phyloP scores from a whole-genome alignment of 2,113 vertebrate genomes.

The Sander vitreus region DNA sequence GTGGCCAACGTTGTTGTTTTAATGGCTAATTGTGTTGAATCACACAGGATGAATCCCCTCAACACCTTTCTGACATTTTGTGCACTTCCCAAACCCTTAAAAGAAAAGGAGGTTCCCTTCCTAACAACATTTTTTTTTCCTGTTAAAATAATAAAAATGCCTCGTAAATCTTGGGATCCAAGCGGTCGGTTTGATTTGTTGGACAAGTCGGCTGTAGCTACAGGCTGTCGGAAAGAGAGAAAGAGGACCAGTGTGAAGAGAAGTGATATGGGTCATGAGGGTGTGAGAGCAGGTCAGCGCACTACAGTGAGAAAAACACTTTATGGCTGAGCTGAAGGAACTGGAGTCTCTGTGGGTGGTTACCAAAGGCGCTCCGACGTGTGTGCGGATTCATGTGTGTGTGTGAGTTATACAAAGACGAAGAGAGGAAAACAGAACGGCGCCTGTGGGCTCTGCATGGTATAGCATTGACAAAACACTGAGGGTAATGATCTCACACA shows the following conservation, averaged over 20 bases:
- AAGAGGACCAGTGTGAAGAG: slow-evolving; percentile 34
- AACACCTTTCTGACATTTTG: slow-evolving; percentile 22
- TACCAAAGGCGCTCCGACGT: slow-evolving; percentile 16
- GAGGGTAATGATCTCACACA: slow-evolving; percentile 54
- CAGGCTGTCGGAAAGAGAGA: slow-evolving; percentile 22
- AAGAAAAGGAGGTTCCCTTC: slow-evolving; percentile 26
- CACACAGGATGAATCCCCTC: slow-evolving; percentile 5
- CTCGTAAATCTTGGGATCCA: slow-evolving; percentile 48
- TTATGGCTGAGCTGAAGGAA: slow-evolving; percentile 13
- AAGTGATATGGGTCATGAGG: slow-evolving; percentile 51
- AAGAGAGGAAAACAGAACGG: slow-evolving; percentile 39
- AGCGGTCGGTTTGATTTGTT: slow-evolving; percentile 28
- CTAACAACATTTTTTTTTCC: slow-evolving; percentile 13
- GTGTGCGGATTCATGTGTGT: slow-evolving; percentile 29
- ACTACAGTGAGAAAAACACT: slow-evolving; percentile 46
- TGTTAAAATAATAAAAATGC: slow-evolving; percentile 24
- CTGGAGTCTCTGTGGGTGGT: slow-evolving; percentile 39
- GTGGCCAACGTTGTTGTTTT: background rate
- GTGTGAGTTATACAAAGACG: slow-evolving; percentile 34
- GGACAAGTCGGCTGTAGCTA: slow-evolving; percentile 28
- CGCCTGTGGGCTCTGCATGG: slow-evolving; percentile 60
- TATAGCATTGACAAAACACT: slow-evolving; percentile 63
- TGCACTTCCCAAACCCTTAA: slow-evolving; percentile 18
- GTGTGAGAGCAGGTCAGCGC: slow-evolving; percentile 59
- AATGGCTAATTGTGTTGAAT: background rate